phyloP scores from a whole-genome alignment of 2,113 vertebrate genomes.

The Phrynocephalus versicolor region DNA sequence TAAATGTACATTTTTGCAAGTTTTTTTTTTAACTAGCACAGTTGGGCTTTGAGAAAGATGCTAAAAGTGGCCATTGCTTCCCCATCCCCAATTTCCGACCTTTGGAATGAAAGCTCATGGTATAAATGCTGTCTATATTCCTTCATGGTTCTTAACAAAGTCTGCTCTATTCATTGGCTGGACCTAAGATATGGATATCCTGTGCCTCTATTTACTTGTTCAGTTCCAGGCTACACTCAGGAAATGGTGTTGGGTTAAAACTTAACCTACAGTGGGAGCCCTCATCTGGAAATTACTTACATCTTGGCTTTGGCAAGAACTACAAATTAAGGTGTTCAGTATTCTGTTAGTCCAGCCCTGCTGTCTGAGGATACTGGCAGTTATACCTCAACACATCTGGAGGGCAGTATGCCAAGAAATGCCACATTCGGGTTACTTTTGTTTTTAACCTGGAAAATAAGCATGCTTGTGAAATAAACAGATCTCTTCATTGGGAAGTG shows the following conservation, averaged over 20 bases:
- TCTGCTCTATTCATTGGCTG: constrained; percentile 48
- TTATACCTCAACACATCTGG: neutral
- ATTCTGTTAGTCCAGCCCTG: neutral
- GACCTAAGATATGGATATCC: constrained; percentile 51
- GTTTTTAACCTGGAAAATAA: neutral
- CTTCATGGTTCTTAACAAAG: constrained; percentile 61
- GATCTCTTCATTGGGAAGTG: neutral
- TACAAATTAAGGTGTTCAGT: neutral
- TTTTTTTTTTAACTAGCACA: constrained; percentile 65
- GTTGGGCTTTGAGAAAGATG: constrained; percentile 67
- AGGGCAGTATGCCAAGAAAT: neutral
- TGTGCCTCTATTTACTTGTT: constrained; percentile 64
- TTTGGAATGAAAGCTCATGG: constrained; percentile 61
- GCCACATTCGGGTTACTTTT: neutral
- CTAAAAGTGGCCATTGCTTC: constrained; percentile 70
- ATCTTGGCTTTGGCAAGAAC: neutral
- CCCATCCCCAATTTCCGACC: constrained; percentile 63
- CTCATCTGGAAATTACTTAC: neutral
- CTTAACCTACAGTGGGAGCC: too few relatives aligned
- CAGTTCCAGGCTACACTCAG: constrained; percentile 46
- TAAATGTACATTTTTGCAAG: constrained; percentile 55
- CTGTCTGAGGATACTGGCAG: neutral
- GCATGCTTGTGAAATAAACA: too few relatives aligned
- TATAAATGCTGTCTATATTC: constrained; percentile 57
- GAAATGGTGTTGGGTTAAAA: constrained; percentile 28